Conservation (phyloP, 2,113 vertebrate genomes). For the Poeciliopsis retropinna region DNA sequence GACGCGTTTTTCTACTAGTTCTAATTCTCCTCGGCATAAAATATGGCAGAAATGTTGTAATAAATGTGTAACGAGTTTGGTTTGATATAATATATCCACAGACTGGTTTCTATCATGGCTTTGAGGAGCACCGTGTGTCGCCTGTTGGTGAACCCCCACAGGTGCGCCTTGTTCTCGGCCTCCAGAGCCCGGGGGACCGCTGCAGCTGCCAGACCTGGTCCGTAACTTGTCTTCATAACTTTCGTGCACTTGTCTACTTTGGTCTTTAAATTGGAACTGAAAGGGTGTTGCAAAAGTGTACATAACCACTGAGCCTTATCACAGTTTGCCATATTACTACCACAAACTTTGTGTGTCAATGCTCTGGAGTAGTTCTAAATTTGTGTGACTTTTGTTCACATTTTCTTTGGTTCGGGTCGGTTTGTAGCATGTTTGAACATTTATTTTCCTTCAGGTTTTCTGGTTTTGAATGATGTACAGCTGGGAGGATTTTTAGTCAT, state of each 20-base stretch:
- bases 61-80: not conserved
- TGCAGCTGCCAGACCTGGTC: constrained; percentile 54
- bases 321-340: not conserved
- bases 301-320: no score
- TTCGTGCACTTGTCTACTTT: no score
- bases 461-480: no score
- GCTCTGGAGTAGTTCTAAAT: no score
- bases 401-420: no score
- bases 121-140: constrained; percentile 65
- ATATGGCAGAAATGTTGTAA: not conserved
- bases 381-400: no score
- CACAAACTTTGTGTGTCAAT: not conserved
- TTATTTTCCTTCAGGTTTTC: no score
- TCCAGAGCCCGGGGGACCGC: constrained; percentile 72
- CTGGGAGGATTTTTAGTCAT: no score
- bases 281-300: no score
- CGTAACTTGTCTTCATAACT: not conserved
- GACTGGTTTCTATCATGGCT: constrained; percentile 69
- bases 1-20: not conserved
- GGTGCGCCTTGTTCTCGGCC: constrained; percentile 46
- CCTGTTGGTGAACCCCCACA: constrained; percentile 62
- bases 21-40: not conserved
- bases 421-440: no score
- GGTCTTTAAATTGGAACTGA: no score
- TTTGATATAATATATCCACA: not conserved